These are phyloP conservation scores for Microcebus jonahi DNA, from an alignment of 2,113 vertebrate genomes.

Conservation along the genomic window DNA sequence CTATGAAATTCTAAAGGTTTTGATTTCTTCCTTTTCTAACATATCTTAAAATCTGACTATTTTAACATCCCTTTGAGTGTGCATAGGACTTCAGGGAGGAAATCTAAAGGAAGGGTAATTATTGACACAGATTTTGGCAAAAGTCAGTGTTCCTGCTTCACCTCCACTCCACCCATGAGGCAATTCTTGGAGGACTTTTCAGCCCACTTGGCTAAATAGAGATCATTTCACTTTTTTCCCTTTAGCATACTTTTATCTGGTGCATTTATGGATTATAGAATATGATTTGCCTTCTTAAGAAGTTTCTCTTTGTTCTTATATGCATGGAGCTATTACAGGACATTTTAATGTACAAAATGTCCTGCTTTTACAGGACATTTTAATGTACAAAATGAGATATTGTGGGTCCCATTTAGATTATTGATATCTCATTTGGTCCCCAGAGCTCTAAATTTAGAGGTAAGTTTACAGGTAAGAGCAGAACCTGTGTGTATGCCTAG, in stretches of 20 bases:
- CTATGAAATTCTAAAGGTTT: background rate
- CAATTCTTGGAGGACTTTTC: background rate
- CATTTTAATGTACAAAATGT: background rate
- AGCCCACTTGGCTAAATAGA: background rate
- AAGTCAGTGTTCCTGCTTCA: background rate
- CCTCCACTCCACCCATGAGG: background rate
- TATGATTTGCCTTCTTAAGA: background rate
- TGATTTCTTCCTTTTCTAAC: slow-evolving; percentile 30
- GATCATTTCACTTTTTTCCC: background rate
- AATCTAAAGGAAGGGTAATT: background rate
- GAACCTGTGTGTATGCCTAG: background rate
- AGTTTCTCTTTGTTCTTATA: slow-evolving; percentile 28
- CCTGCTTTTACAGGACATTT: slow-evolving; percentile 7
- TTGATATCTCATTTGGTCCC: background rate
- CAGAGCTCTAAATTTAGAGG: slow-evolving; percentile 21
- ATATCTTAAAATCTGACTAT: background rate
- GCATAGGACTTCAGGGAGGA: background rate
- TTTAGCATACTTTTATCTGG: background rate
- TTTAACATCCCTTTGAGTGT: background rate
- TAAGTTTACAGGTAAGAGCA: background rate
- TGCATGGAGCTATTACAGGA: background rate
- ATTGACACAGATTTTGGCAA: slow-evolving; percentile 10
- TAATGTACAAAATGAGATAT: background rate
- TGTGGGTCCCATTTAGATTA: background rate
- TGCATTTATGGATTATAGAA: background rate